Percentiles rank a stretch among this genome's conserved stretches.
phyloP scores from a whole-genome alignment of 2,888 invertebrate species.

The Eristalis intricaria region DNA sequence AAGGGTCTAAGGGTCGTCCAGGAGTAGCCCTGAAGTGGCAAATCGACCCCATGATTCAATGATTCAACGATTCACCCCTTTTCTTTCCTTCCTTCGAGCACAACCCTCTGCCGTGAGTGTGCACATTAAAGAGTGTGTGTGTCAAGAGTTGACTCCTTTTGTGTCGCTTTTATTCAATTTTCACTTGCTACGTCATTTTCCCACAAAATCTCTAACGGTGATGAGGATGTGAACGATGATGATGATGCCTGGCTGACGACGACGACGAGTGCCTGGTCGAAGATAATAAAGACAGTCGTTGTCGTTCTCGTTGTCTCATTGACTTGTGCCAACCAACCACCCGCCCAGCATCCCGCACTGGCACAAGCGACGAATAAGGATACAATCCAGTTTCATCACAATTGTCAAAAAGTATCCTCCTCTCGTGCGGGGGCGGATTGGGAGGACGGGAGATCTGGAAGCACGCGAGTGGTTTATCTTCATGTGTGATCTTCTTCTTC shows the following conservation, averaged over 20 bases:
- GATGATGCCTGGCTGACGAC: conserved; percentile 21
- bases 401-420: conserved; percentile 51
- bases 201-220: conserved; percentile 42
- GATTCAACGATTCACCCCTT: conserved; percentile 59
- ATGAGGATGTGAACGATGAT: conserved; percentile 23
- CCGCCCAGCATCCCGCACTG: not conserved
- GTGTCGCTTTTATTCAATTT: conserved; percentile 67
- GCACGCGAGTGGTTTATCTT: conserved; percentile 62
- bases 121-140: not conserved
- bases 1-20: conserved; percentile 1
- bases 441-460: not conserved
- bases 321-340: conserved; percentile 31
- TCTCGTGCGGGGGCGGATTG: conserved; percentile 1
- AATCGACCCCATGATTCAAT: conserved; percentile 59
- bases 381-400: conserved; percentile 1
- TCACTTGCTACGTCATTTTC: conserved; percentile 38
- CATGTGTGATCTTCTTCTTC: conserved; percentile 61
- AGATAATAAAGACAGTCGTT: conserved; percentile 70
- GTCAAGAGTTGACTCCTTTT: conserved; percentile 21
- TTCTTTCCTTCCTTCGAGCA: not conserved
- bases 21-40: conserved; percentile 52
- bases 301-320: conserved; percentile 56
- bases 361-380: not conserved
- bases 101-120: conserved; percentile 10
- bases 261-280: conserved; percentile 56